phyloP scores from a whole-genome alignment of 2,797 vertebrate species.

The Sebastes itinus region DNA sequence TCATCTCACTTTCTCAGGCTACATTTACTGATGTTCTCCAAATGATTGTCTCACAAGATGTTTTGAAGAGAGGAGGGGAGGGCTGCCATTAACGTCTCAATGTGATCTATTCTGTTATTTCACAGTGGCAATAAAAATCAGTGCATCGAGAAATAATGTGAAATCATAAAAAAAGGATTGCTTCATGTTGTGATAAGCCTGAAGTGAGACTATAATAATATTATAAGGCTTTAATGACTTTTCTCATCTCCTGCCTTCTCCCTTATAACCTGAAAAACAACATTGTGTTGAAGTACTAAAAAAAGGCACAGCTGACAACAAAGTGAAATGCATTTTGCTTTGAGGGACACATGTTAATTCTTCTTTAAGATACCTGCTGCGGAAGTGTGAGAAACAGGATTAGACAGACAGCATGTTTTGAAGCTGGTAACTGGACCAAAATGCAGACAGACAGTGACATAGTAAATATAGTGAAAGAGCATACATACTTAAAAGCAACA shows the following conservation, averaged over 20 bases:
- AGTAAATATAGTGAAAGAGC: not conserved
- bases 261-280: slow-evolving; percentile 1
- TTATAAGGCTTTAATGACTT: not conserved
- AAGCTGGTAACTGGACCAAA: not conserved
- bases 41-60: slow-evolving; percentile 15
- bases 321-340: not conserved
- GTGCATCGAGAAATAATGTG: slow-evolving; percentile 35
- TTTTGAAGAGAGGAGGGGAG: slow-evolving; percentile 14
- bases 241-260: not conserved
- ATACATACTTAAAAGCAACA: not conserved
- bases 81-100: slow-evolving; percentile 12
- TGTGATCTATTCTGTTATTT: slow-evolving; percentile 16
- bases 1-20: slow-evolving; percentile 30
- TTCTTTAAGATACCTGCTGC: not conserved
- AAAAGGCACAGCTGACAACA: not conserved
- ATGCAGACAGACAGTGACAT: not conserved
- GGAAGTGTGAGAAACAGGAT: not conserved
- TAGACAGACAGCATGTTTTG: not conserved
- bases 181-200: slow-evolving; percentile 37
- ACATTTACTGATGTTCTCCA: slow-evolving; percentile 34
- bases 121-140: slow-evolving; percentile 31
- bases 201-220: slow-evolving; percentile 3
- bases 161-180: slow-evolving; percentile 30
- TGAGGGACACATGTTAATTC: not conserved
- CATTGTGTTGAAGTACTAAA: not conserved